Percentiles rank a stretch among this genome's conserved stretches.
Evolutionary conservation across 2,113 vertebrate species (phyloP).

Genomic region (Leptobrachium ailaonicum): DNA sequence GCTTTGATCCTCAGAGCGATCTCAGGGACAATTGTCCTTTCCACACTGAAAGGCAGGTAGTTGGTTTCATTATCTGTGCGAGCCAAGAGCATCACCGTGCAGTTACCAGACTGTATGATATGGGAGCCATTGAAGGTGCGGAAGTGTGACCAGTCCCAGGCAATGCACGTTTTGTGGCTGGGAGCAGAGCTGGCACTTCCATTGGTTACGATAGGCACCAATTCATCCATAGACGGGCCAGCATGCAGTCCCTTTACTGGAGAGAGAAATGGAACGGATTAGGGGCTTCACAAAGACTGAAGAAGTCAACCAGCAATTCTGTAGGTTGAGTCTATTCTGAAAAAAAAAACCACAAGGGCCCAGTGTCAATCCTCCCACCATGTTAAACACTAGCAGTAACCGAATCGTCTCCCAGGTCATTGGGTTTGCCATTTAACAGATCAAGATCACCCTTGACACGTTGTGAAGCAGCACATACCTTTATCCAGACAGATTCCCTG

Average conservation of each 20-base stretch:
- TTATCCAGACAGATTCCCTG: slow-evolving; percentile 22
- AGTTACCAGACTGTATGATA: not conserved
- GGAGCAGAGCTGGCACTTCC: not conserved
- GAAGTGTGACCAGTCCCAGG: not conserved
- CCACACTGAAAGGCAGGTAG: not conserved
- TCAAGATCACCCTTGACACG: no score
- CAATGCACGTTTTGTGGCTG: not conserved
- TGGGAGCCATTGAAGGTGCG: not conserved
- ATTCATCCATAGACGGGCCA: no score
- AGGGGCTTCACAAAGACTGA: no score
- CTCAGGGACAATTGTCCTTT: not conserved
- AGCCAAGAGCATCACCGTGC: not conserved
- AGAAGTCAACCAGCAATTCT: no score
- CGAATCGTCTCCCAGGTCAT: no score
- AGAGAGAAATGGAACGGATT: no score
- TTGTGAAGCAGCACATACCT: slow-evolving; percentile 2
- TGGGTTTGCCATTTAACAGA: no score
- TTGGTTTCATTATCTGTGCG: not conserved
- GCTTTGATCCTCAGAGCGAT: not conserved
- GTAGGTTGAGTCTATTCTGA: no score
- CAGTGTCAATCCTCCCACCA: no score
- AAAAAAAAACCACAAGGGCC: no score
- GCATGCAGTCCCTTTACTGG: no score
- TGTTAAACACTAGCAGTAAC: no score
- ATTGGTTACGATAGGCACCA: not conserved